A percentile compares a stretch with the other conserved stretches of the same genome.
Evolutionary conservation across 2,113 vertebrate species (phyloP).

Genomic region (Aegotheles bennettii): DNA sequence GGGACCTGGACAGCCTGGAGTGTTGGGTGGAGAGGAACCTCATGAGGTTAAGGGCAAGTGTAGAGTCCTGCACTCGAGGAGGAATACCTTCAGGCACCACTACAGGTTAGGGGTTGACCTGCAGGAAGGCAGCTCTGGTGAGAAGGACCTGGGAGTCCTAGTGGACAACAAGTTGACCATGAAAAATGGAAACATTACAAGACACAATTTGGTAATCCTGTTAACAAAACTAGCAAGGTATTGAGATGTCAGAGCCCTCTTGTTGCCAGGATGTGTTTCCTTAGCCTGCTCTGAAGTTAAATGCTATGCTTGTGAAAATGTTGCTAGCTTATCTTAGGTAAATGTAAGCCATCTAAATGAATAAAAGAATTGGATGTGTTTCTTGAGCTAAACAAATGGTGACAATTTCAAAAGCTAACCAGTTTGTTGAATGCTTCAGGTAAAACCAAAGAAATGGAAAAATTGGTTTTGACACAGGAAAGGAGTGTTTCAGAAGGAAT

Average conservation of each 20-base stretch:
- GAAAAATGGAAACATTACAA: background rate
- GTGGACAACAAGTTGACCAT: too few species aligned
- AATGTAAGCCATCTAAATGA: background rate
- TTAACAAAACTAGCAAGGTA: background rate
- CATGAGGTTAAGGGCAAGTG: too few species aligned
- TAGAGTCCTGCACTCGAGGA: too few species aligned
- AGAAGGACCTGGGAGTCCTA: too few species aligned
- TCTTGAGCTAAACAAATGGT: background rate
- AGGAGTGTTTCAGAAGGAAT: background rate
- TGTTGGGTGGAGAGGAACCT: too few species aligned
- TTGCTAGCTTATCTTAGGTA: background rate
- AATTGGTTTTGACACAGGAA: background rate
- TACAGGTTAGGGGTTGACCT: too few species aligned
- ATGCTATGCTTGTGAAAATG: background rate
- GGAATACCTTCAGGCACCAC: too few species aligned
- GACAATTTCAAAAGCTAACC: background rate
- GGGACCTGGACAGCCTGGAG: too few species aligned
- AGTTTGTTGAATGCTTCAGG: constrained; percentile 1
- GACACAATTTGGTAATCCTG: background rate
- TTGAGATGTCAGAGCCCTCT: background rate
- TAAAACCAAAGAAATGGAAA: constrained; percentile 33
- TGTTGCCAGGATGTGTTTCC: background rate
- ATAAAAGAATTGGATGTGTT: background rate
- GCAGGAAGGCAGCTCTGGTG: too few species aligned
- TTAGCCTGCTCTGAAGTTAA: background rate